These are phyloP conservation scores for Xyrichtys novacula DNA, from an alignment of 2,797 vertebrate species.

Conservation along the genomic window DNA sequence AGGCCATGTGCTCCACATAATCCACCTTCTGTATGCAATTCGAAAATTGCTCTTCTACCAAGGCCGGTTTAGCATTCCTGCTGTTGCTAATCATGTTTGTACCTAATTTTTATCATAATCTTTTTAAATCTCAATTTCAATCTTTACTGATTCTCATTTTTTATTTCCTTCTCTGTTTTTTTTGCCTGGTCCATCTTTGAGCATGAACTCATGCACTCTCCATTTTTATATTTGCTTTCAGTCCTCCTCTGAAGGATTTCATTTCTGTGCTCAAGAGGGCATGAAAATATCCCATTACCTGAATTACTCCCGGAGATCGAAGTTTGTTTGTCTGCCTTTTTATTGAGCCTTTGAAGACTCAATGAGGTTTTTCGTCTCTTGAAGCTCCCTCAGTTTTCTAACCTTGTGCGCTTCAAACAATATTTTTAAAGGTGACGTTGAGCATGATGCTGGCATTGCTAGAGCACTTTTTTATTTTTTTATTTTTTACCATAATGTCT, in stretches of 20 bases:
- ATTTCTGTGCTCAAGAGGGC: neutral
- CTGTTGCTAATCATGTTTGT: neutral
- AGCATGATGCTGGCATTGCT: too few relatives aligned
- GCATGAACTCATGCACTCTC: neutral
- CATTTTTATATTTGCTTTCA: neutral
- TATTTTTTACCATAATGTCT: too few relatives aligned
- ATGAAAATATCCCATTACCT: neutral
- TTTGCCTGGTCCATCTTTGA: neutral
- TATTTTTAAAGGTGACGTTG: too few relatives aligned
- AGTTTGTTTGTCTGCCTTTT: neutral
- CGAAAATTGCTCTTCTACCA: neutral
- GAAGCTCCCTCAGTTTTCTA: neutral
- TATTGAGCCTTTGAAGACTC: neutral
- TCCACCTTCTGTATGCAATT: slow-evolving; percentile 11
- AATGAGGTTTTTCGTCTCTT: neutral
- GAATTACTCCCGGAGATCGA: neutral
- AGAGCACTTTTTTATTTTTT: too few relatives aligned
- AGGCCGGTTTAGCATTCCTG: neutral
- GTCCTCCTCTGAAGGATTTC: neutral
- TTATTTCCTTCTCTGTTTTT: neutral
- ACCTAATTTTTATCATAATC: neutral
- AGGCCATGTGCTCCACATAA: slow-evolving; percentile 11
- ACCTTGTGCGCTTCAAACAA: neutral
- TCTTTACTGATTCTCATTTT: neutral
- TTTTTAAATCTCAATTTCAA: neutral